phyloP scores from a whole-genome alignment of 1,140 invertebrate genomes.

The Drosophila saltans region DNA sequence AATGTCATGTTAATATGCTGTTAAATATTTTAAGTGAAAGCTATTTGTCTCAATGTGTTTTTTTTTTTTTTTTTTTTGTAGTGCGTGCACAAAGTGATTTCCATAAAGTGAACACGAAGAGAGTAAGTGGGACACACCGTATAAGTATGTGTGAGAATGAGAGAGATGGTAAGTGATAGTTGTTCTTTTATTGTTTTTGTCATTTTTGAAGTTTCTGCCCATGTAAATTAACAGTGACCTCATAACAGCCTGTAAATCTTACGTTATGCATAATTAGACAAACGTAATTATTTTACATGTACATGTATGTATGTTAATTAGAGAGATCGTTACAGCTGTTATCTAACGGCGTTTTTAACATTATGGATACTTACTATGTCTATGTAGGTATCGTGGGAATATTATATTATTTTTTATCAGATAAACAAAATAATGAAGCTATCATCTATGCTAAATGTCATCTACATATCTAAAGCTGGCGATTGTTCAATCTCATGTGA shows the following conservation, averaged over 20 bases:
- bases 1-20: not conserved
- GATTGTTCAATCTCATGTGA: not conserved
- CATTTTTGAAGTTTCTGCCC: not conserved
- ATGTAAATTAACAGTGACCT: not conserved
- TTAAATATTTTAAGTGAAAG: conserved; percentile 9
- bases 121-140: not conserved
- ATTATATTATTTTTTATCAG: too few relatives aligned
- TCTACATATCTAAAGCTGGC: not conserved
- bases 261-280: not conserved
- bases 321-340: too few relatives aligned
- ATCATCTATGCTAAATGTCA: not conserved
- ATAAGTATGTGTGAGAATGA: not conserved
- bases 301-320: too few relatives aligned
- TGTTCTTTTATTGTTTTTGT: not conserved
- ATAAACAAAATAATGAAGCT: not conserved
- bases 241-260: not conserved
- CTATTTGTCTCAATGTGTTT: not conserved
- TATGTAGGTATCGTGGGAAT: too few relatives aligned
- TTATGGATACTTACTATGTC: too few relatives aligned
- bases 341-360: too few relatives aligned
- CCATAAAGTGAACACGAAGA: not conserved
- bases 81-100: conserved; percentile 5
- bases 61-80: not conserved
- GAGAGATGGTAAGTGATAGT: not conserved
- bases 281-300: not conserved